A percentile compares a stretch with the other conserved stretches of the same genome.
Conservation (phyloP, 2,797 vertebrate species). For the Neomorphus geoffroyi region DNA sequence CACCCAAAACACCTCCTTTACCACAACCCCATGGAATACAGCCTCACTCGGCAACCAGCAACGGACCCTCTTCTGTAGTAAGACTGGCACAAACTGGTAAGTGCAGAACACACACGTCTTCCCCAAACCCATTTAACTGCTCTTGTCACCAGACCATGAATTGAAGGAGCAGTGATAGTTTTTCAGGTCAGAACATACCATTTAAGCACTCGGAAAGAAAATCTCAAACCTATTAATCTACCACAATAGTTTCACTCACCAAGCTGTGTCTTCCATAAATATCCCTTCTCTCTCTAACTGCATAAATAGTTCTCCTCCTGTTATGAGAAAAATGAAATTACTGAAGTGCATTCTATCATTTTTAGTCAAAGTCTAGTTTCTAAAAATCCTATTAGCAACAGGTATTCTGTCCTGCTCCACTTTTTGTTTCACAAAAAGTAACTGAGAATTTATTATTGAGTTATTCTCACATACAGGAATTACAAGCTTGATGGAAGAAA, state of each 20-base stretch:
- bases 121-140: background rate
- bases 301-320: constrained; percentile 99
- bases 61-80: background rate
- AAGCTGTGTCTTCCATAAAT: constrained; percentile 99
- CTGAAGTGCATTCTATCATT: background rate
- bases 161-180: background rate
- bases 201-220: background rate
- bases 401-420: background rate
- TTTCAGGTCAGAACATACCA: background rate
- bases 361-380: constrained; percentile 1
- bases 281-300: constrained; percentile 99
- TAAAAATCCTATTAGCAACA: background rate
- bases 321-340: constrained; percentile 31
- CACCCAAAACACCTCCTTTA: background rate
- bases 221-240: constrained; percentile 8
- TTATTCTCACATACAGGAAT: background rate
- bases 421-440: background rate
- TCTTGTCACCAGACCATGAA: background rate
- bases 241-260: constrained; percentile 81
- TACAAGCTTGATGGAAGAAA: background rate
- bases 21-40: background rate
- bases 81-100: background rate
- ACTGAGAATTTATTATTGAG: background rate
- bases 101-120: background rate
- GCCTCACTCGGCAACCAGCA: background rate